Evolutionary conservation across 2,797 vertebrate species (phyloP).

Genomic region (Lacerta bilineata): DNA sequence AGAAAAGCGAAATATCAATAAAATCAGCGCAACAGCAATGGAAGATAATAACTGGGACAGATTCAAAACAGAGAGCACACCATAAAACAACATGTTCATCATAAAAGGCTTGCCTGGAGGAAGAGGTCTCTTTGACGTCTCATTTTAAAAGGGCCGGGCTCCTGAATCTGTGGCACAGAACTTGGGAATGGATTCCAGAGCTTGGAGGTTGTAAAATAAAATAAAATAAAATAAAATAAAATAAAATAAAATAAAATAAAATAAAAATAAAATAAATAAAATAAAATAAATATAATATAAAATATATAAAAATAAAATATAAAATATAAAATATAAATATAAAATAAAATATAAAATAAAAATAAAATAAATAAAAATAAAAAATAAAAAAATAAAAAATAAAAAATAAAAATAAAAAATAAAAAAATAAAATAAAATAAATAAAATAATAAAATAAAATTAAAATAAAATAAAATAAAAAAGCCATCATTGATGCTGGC

Average conservation of each 20-base stretch:
- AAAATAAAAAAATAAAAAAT: too few relatives aligned
- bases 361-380: background rate
- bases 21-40: background rate
- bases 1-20: background rate
- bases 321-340: too few relatives aligned
- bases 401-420: background rate
- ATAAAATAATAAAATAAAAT: background rate
- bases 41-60: background rate
- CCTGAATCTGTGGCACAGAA: background rate
- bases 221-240: background rate
- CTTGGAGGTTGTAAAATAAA: background rate
- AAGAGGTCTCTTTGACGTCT: background rate
- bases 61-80: background rate
- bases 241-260: background rate
- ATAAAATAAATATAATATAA: background rate
- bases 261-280: too few relatives aligned
- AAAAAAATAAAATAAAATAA: background rate
- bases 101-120: background rate
- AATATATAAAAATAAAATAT: background rate
- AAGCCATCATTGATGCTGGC: background rate
- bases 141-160: background rate
- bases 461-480: background rate
- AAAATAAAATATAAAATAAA: too few relatives aligned
- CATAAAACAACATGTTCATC: background rate
- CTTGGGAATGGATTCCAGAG: background rate